Conservation (phyloP, 2,113 vertebrate species). For the Picathartes gymnocephalus region DNA sequence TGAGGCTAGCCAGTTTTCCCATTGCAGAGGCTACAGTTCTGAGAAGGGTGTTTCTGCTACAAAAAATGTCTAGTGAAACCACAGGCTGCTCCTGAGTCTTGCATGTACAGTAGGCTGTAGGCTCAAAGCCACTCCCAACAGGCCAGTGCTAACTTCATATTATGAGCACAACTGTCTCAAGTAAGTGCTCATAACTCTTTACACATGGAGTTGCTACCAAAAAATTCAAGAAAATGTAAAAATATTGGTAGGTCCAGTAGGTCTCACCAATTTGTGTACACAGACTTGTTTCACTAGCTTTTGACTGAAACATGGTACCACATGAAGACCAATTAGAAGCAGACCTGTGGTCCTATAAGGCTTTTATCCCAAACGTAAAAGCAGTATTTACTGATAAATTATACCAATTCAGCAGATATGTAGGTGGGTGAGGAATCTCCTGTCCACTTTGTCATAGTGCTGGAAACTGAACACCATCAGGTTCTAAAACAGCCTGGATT, state of each 20-base stretch:
- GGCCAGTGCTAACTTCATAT: not conserved
- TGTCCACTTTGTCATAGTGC: not conserved
- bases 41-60: not conserved
- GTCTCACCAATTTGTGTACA: not conserved
- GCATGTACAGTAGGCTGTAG: not conserved
- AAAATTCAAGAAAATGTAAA: not conserved
- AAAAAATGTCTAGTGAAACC: not conserved
- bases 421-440: not conserved
- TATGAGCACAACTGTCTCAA: not conserved
- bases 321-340: not conserved
- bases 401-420: not conserved
- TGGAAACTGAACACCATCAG: not conserved
- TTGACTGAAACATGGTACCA: not conserved
- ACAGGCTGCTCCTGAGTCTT: not conserved
- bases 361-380: not conserved
- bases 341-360: accelerated
- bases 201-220: not conserved
- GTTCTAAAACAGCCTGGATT: not conserved
- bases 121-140: not conserved
- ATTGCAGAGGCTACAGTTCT: not conserved
- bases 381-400: not conserved
- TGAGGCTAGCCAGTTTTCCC: not conserved
- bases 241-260: not conserved
- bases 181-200: not conserved
- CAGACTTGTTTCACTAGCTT: not conserved